These are phyloP conservation scores for Astropecten irregularis DNA, from an alignment of 53 echinoderm and acorn worm genomes.

Conservation along the genomic window DNA sequence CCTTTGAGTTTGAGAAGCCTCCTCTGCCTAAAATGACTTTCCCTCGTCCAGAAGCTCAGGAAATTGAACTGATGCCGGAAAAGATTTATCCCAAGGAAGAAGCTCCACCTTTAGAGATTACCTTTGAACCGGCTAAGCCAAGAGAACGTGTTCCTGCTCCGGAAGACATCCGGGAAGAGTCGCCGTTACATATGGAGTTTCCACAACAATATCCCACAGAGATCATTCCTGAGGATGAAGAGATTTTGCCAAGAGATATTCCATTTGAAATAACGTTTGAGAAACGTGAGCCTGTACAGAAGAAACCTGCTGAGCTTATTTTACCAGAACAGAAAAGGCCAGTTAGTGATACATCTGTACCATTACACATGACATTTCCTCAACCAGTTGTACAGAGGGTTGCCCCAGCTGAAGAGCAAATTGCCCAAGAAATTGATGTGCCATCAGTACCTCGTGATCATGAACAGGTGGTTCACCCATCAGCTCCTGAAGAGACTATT, in stretches of 20 bases:
- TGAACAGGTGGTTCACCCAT: conserved; percentile 47
- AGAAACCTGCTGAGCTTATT: conserved; percentile 9
- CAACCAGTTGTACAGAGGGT: conserved; percentile 9
- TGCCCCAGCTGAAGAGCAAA: conserved; percentile 23
- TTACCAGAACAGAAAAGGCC: conserved; percentile 34
- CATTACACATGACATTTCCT: conserved; percentile 35
- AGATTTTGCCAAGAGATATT: conserved; percentile 4
- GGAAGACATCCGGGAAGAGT: not conserved
- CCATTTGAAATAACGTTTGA: not conserved
- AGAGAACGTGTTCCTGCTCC: conserved; percentile 2
- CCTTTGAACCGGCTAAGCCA: not conserved
- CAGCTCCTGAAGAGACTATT: conserved; percentile 11
- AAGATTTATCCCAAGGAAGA: conserved; percentile 52
- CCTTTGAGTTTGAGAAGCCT: conserved; percentile 3
- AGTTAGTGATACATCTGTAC: conserved; percentile 21
- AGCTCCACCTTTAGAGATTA: conserved; percentile 35
- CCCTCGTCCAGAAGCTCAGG: conserved; percentile 10
- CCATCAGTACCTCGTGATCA: not conserved
- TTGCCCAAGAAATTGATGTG: not conserved
- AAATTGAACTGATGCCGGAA: conserved; percentile 36
- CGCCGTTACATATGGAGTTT: conserved; percentile 23
- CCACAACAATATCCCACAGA: not conserved
- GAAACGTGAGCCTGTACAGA: not conserved
- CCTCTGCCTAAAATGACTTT: conserved; percentile 21
- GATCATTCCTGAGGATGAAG: conserved; percentile 20